Base-by-base conservation (phyloP, 2,888 invertebrate species). In the Brenthis daphne region DNA sequence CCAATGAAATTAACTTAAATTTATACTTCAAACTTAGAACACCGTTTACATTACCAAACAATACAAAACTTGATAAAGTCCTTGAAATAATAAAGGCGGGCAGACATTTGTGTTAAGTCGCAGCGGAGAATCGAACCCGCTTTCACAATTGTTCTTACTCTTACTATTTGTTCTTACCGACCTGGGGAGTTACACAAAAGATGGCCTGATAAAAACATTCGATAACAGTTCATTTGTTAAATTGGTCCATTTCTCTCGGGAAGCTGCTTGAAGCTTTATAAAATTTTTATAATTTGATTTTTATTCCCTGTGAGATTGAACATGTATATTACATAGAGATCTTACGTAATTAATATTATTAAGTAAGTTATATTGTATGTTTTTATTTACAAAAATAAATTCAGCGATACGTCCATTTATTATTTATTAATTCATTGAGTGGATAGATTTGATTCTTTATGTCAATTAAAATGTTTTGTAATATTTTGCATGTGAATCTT, bases 11-110 rank as follows among this genome's bases (percentile, higher is more conserved):
- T 47, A 60, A 14, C 24, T 51, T n/a, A 43, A 58, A 51, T 57
- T 47, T 55, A 54, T 66, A 33, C 48, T 60, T 66, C 16, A 56
- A 67, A 56, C 51, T 51, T 33, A 24, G 24, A 71, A 69, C 86
- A 85, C 77, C 83, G 77, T 86, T 79, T 89, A 83, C 74, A 71
- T 70, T 68, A 73, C 77, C 65, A 80, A 88, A 88, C 86, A 87
- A 88, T 83, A 85, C 80, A 80, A 83, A 85, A 82, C 85, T 86
- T 84, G 85, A 88, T 85, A 83, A 79, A 82, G 85, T 84, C 82
- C 90, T 90, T 83, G 80, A 85, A 84, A 84, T 81, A 83, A 89
- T 87, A 90, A 88, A 86, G 77, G 87, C 85, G 86, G 77, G 87
- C 85, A 81, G 84, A 89, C 85, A 85, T 84, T 83, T 80, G 77